Base-by-base conservation (phyloP, 2,888 invertebrate species). In the Morpho achilles region DNA sequence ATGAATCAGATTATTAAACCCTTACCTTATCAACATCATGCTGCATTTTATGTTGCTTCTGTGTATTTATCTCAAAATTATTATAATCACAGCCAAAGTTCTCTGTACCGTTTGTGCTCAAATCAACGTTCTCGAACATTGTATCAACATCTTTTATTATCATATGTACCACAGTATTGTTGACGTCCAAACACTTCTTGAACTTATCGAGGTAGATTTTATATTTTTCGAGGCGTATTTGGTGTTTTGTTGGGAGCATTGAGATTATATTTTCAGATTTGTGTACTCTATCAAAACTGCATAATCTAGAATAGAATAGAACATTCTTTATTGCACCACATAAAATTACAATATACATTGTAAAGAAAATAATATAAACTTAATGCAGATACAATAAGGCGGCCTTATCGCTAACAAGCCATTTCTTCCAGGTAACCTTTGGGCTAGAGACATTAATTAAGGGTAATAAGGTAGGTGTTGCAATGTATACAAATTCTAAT, bases 141-240 rank as follows among this genome's bases (percentile, higher is more conserved):
- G 93, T 93, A 51, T 95, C 93, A n/a, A 95, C 96, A 79, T 96
- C 94, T 76, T 94, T 92, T 48, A 96, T 93, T 47, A 97, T 95
- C 32, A 94, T 81, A 61, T 95, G 94, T 5, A 94, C 93, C 22
- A 94, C 91, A 49, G 88, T 85, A 50, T 93, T 91, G 76, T 94
- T 94, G 8, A 95, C 94, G 66, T 96, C 95, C 47, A 98, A 93
- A 74, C 97, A 97, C 55, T 92, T 91, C 72, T 95, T 94, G 53
- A 98, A 93, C 58, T 93, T 92, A 32, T 93, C 88, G 48, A 98
- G 85, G 77, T 97, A 96, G 3, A 93, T 92, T 48, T 92, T 91
- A 77, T 98, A 98, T 62, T 94, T 94, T 2, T 92, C 88, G 2
- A 98, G 84, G 69, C 96, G 91, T 48, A 92, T 91, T 76, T 96